Base-by-base conservation (phyloP, 2,888 invertebrate genomes). In the Orchesella flavescens region DNA sequence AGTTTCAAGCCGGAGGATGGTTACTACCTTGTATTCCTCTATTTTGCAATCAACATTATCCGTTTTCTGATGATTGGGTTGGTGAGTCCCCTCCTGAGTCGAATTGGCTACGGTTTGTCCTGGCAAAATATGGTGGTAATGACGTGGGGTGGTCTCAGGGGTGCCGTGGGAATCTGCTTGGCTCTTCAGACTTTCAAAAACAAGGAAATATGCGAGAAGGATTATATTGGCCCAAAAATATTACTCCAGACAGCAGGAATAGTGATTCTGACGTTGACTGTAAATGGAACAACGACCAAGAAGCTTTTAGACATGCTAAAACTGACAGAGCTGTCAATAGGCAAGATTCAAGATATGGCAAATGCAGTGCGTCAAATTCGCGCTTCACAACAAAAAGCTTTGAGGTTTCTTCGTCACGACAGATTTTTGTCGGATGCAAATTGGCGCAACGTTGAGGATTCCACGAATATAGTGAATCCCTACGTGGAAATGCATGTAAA, bases 341-440 rank as follows among this genome's bases (percentile, higher is more conserved):
- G 92, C 0, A 92, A 91, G 89, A 92, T 92, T 71, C 91, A 91
- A 0, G 92, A 92, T 76, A 92, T 92, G 92, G 91, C 91, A 0
- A 92, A 92, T 86, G 92, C 92, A 72, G 91, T 92, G 12, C 91
- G 91, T 84, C 90, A 92, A 0, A 89, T 92, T 77, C 91, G 91
- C 90, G 85, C 89, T 83, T 91, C 91, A 0, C 89, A 92, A 23
- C 91, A 91, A 68, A 89, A 92, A 1, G 91, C 92, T 10, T 90
- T 93, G 7, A 92, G 92, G 1, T 92, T 92, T 90, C 89, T 93
- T 68, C 93, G 93, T 89, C 92, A 92, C 91, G 93, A 93, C 88
- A 92, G 93, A 89, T 93, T 93, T 89, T 89, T 93, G 2, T 92
- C 93, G 68, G 93, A 93, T 89, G 93, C 93, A 46, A 92, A 93